A percentile compares a stretch with the other conserved stretches of the same genome.
Evolutionary conservation across 1,140 invertebrate species (phyloP).

Genomic region (Drosophila mayri): DNA sequence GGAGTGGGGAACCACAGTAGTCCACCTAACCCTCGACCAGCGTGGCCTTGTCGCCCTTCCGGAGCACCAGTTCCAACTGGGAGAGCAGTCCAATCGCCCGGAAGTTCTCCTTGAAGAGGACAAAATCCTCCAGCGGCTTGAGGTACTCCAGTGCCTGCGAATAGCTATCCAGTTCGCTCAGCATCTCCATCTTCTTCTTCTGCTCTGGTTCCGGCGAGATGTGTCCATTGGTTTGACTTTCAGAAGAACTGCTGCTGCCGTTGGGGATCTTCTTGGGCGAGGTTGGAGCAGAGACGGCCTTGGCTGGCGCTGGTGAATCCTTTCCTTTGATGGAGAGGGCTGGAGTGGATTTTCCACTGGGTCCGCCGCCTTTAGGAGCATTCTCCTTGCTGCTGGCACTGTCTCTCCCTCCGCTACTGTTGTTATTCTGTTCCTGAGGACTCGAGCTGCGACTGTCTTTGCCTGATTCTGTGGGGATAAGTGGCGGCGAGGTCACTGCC

Average conservation of each 20-base stretch:
- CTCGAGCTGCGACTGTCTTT: conserved; percentile 38
- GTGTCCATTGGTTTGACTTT: conserved; percentile 64
- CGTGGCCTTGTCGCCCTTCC: conserved; percentile 72
- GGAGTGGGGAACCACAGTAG: background rate
- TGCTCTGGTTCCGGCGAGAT: conserved; percentile 53
- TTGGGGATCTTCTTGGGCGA: conserved; percentile 56
- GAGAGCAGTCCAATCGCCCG: conserved; percentile 79
- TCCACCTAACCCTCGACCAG: conserved; percentile 57
- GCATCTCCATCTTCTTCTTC: conserved; percentile 9
- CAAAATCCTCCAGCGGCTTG: conserved; percentile 80
- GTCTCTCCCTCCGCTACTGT: conserved; percentile 61
- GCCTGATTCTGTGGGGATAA: conserved; percentile 35
- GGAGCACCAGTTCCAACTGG: conserved; percentile 72
- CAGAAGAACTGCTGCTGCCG: conserved; percentile 10
- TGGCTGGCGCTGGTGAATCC: conserved; percentile 39
- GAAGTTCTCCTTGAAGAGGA: conserved; percentile 80
- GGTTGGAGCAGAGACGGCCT: conserved; percentile 35
- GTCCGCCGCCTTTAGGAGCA: conserved; percentile 56
- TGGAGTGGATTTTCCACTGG: conserved; percentile 68
- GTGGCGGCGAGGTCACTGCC: conserved; percentile 37
- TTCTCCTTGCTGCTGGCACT: conserved; percentile 75
- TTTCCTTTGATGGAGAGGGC: conserved; percentile 46
- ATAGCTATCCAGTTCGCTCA: conserved; percentile 72
- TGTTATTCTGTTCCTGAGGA: conserved; percentile 72
- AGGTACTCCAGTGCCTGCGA: conserved; percentile 74